phyloP scores from a whole-genome alignment of 2,888 invertebrate species.

The Microctonus hyperodae region DNA sequence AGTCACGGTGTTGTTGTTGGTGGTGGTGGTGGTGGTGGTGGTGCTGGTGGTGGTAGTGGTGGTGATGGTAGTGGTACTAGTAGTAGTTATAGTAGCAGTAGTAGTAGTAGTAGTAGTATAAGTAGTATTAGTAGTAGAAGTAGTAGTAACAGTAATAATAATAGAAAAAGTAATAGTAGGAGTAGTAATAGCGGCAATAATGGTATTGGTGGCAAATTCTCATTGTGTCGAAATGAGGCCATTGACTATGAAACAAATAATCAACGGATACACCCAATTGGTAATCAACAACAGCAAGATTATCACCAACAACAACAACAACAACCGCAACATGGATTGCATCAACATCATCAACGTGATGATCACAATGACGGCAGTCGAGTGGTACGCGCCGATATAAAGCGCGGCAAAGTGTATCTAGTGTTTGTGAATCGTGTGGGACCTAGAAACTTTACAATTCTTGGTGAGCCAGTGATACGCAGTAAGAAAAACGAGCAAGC shows the following conservation, averaged over 20 bases:
- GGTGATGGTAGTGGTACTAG: not conserved
- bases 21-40: not conserved
- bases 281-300: constrained; percentile 19
- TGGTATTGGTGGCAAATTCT: constrained; percentile 55
- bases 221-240: constrained; percentile 54
- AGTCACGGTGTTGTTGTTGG: not conserved
- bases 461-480: constrained; percentile 66
- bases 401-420: constrained; percentile 68
- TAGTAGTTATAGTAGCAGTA: not conserved
- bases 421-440: constrained; percentile 69
- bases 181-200: not conserved
- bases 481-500: constrained; percentile 62
- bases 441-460: constrained; percentile 68
- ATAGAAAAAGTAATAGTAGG: not conserved
- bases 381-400: constrained; percentile 67
- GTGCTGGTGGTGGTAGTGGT: too few relatives aligned
- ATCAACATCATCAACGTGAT: constrained; percentile 49
- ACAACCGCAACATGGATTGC: constrained; percentile 32
- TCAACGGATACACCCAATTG: constrained; percentile 1
- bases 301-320: constrained; percentile 25
- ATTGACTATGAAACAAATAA: constrained; percentile 44
- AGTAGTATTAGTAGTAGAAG: constrained; percentile 40
- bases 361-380: constrained; percentile 44
- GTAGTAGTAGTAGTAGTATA: not conserved
- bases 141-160: constrained; percentile 40